These are phyloP conservation scores for Gallinago paraguaiae DNA, from an alignment of 2,113 vertebrate genomes.

Conservation along the genomic window DNA sequence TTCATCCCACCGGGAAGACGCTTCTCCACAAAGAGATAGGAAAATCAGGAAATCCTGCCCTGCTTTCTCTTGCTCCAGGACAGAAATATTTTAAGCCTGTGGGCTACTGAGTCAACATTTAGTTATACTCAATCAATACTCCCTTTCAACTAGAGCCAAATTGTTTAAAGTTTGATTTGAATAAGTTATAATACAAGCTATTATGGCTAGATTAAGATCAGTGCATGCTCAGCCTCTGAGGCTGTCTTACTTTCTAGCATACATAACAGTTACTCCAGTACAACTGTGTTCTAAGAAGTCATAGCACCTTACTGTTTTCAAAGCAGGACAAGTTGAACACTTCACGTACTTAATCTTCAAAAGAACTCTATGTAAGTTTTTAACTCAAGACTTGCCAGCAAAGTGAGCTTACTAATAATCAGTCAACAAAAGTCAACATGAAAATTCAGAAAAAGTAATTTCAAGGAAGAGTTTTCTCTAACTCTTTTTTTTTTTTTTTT, in stretches of 20 bases:
- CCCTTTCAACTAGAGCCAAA: neutral
- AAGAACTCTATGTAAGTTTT: neutral
- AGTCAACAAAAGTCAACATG: neutral
- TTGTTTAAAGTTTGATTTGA: neutral
- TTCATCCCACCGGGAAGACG: neutral
- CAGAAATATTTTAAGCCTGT: neutral
- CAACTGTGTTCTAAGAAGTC: neutral
- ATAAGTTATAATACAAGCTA: neutral
- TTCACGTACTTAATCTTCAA: neutral
- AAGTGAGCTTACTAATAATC: neutral
- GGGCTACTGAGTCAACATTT: neutral
- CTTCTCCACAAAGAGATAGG: neutral
- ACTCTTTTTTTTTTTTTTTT: neutral
- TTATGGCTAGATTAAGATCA: neutral
- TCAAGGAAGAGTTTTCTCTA: neutral
- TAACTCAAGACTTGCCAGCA: neutral
- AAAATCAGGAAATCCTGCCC: neutral
- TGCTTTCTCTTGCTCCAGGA: neutral
- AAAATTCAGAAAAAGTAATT: neutral
- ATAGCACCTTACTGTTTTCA: neutral
- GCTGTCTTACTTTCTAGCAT: neutral
- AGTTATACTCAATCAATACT: neutral
- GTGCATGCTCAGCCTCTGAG: neutral
- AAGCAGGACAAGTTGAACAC: neutral
- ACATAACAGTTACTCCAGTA: neutral